Conservation (phyloP, 2,797 vertebrate genomes). For the Sebastes glaucus region DNA sequence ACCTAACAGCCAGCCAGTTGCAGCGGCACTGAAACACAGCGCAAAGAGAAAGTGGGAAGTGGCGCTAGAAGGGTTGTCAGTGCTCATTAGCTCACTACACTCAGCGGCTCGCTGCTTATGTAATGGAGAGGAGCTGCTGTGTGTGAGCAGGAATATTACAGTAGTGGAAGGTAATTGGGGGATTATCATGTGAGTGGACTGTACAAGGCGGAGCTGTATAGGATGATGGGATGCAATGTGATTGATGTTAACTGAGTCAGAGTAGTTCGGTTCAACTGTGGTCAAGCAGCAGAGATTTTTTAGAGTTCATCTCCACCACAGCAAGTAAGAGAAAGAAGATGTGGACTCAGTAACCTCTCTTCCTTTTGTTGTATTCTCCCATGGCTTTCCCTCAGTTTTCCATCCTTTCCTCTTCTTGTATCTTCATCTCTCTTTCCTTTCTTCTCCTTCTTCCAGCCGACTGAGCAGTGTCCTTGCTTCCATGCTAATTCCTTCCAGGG, state of each 20-base stretch:
- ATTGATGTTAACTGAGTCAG: slow-evolving; percentile 50
- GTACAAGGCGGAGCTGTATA: background rate
- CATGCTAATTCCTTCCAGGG: slow-evolving; percentile 20
- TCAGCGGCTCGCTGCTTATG: slow-evolving; percentile 41
- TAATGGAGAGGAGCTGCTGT: slow-evolving; percentile 53
- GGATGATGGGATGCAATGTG: slow-evolving; percentile 35
- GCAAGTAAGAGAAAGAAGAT: slow-evolving; percentile 15
- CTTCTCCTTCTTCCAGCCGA: slow-evolving; percentile 20
- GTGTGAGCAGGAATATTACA: slow-evolving; percentile 33
- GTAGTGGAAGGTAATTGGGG: slow-evolving; percentile 30
- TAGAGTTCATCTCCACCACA: slow-evolving; percentile 24
- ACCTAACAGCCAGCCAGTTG: background rate
- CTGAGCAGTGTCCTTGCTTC: slow-evolving; percentile 16
- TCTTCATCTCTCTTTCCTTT: background rate
- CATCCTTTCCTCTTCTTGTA: background rate
- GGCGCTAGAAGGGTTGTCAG: slow-evolving; percentile 40
- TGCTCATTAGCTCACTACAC: slow-evolving; percentile 48
- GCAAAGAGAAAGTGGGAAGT: slow-evolving; percentile 37
- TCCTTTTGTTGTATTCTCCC: background rate
- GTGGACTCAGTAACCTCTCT: slow-evolving; percentile 37
- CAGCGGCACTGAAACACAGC: slow-evolving; percentile 21
- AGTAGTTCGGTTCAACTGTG: slow-evolving; percentile 43
- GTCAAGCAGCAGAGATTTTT: slow-evolving; percentile 39
- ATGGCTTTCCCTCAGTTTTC: background rate
- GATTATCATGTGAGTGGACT: slow-evolving; percentile 33